These are phyloP conservation scores for Microcebus murinus DNA, from an alignment of 2,113 vertebrate genomes.

Conservation along the genomic window DNA sequence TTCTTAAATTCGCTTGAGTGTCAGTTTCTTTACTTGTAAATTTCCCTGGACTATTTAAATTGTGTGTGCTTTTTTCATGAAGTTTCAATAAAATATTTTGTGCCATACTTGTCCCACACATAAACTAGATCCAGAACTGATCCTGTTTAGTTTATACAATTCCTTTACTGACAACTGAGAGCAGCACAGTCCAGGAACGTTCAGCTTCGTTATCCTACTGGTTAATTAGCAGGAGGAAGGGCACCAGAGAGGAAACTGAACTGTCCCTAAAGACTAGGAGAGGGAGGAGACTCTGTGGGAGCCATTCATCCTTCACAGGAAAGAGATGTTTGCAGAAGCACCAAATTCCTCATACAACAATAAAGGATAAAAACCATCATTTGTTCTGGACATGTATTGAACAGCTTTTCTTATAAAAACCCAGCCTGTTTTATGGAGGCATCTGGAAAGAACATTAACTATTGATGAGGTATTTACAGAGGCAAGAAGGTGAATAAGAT, in stretches of 20 bases:
- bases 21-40: neutral
- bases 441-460: conserved; percentile 48
- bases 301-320: neutral
- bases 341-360: neutral
- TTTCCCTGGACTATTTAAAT: neutral
- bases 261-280: fast-evolving
- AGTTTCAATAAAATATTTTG: neutral
- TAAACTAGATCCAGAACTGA: neutral
- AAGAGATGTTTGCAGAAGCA: neutral
- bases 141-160: neutral
- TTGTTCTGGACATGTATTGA: neutral
- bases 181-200: no score
- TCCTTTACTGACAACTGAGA: neutral
- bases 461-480: conserved; percentile 42
- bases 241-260: fast-evolving
- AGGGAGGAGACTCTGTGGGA: fast-evolving
- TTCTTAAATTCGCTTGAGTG: neutral
- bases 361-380: neutral
- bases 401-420: conserved; percentile 61
- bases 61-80: neutral
- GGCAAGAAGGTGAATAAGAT: neutral
- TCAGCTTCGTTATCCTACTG: neutral
- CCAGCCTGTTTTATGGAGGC: conserved; percentile 11
- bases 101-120: fast-evolving
- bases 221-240: neutral